Evolutionary conservation across 2,888 invertebrate species (phyloP).

Genomic region (Dryobotodes eremita): DNA sequence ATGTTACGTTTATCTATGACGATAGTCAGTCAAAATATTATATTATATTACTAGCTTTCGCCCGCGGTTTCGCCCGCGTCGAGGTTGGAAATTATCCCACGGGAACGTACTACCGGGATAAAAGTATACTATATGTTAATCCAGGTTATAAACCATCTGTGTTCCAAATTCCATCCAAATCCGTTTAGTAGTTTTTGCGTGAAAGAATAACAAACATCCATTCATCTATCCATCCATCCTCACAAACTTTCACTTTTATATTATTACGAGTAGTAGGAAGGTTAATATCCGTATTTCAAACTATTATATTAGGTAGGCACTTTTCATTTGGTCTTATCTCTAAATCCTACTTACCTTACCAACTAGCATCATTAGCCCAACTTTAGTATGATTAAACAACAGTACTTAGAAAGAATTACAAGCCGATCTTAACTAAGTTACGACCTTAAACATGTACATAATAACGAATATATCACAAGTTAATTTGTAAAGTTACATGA

Average conservation of each 20-base stretch:
- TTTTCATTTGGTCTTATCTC: background rate
- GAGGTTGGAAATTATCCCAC: too few species aligned
- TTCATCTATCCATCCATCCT: too few species aligned
- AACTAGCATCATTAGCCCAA: slow-evolving; percentile 12
- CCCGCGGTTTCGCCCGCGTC: too few species aligned
- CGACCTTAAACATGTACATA: slow-evolving; percentile 31
- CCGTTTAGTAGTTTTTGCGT: too few species aligned
- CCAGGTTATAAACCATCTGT: too few species aligned
- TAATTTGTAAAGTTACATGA: slow-evolving; percentile 44
- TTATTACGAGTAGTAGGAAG: too few species aligned
- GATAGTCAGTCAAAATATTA: background rate
- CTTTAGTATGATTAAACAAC: slow-evolving; percentile 2
- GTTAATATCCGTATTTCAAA: background rate
- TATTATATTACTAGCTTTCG: too few species aligned
- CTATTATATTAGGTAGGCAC: background rate
- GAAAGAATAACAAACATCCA: too few species aligned
- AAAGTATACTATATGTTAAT: too few species aligned
- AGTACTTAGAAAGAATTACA: slow-evolving; percentile 34
- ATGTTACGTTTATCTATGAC: background rate
- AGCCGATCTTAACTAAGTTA: slow-evolving; percentile 29
- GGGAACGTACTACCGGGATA: too few species aligned
- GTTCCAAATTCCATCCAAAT: too few species aligned
- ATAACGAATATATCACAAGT: slow-evolving; percentile 19
- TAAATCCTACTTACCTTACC: background rate
- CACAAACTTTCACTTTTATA: too few species aligned